Evolutionary conservation across 2,888 invertebrate genomes (phyloP), one percentile per base, ranked within the genome.

Genomic region (Luperina testacea): DNA sequence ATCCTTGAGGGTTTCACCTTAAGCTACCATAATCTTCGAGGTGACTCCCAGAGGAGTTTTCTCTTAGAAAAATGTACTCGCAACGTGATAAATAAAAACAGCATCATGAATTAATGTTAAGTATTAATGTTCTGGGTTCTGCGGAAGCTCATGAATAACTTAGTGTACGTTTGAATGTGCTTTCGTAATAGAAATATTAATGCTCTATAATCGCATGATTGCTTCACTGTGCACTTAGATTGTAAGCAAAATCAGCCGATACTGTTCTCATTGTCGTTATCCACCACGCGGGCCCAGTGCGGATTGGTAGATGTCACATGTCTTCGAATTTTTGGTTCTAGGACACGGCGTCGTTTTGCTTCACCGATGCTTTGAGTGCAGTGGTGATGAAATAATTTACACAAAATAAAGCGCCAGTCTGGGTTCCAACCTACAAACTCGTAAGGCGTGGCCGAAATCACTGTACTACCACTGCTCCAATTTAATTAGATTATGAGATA

Each of bases 1-100:
- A 90, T 89, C 90, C 90, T 88, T 75, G 78, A 78, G 88, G 90
- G 87, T 75, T 75, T 81, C 72, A 80, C 45, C 77, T 81, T 84
- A 89, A 85, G 77, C 86, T 86, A 74, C 81, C 80, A 82, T 88
- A 87, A 83, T 87, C 83, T 82, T 68, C 72, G 27, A 69, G 53
- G 75, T 65, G 73, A 75, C 78, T 88, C 89, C 88, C 90, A 51
- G 51, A 57, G 81, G 90, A 90, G 73, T 20, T 68, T 61, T 75
- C 24, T 38, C 69, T 77, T 81, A 74, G 78, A 82, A 87, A 88
- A 90, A 89, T 78, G 64, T 86, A 87, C 84, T 74, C 48, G 83
- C 85, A 76, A 85, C 77, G 65, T 76, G 80, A 86, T 81, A 88
- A 86, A 87, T 80, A 82, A 76, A 73, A 87, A 83, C 74, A 48